Evolutionary conservation across 2,888 invertebrate species (phyloP).

Genomic region (Liopterus haemorrhoidalis): DNA sequence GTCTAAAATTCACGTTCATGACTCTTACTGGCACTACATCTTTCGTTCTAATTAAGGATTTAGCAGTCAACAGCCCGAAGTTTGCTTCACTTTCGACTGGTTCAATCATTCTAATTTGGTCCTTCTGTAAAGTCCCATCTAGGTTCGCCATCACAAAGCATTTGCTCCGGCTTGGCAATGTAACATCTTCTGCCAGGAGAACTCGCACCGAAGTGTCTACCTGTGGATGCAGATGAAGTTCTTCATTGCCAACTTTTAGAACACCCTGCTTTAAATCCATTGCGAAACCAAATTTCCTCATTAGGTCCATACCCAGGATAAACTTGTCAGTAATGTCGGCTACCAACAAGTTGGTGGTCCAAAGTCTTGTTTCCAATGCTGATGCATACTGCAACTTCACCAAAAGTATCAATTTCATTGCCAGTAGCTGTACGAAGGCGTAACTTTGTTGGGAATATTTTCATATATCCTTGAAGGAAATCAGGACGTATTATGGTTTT

Average conservation of each 20-base stretch:
- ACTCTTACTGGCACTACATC: slow-evolving; percentile 5
- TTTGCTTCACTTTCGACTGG: neutral
- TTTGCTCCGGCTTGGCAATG: too few species aligned
- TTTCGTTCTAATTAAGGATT: neutral
- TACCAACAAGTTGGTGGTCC: too few species aligned
- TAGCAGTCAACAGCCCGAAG: neutral
- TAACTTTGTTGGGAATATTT: too few species aligned
- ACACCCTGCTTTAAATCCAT: slow-evolving; percentile 3
- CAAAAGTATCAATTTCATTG: neutral
- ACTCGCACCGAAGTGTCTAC: too few species aligned
- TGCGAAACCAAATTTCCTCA: neutral
- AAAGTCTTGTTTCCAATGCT: too few species aligned
- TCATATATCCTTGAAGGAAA: too few species aligned
- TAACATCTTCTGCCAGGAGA: too few species aligned
- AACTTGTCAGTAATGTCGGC: slow-evolving; percentile 8
- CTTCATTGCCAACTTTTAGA: slow-evolving; percentile 2
- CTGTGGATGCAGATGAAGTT: neutral
- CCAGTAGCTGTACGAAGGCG: too few species aligned
- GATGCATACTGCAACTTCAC: too few species aligned
- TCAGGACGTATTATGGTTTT: too few species aligned
- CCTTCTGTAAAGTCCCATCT: neutral
- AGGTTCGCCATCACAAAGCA: too few species aligned
- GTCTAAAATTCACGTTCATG: slow-evolving; percentile 2
- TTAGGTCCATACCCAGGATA: slow-evolving; percentile 13
- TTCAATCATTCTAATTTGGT: neutral